Evolutionary conservation across 2,113 vertebrate genomes (phyloP).

Genomic region (Ahaetulla prasina): DNA sequence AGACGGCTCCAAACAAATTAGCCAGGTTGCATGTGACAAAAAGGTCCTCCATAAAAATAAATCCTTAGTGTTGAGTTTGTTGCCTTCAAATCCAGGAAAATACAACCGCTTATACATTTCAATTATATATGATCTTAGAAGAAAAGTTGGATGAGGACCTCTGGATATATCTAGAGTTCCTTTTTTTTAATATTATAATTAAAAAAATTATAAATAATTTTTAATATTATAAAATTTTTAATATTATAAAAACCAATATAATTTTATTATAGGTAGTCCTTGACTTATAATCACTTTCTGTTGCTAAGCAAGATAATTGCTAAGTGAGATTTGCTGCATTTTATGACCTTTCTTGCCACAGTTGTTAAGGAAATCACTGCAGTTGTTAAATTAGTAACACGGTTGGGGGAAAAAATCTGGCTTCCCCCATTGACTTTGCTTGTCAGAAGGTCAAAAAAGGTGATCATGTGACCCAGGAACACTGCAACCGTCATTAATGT

Average conservation of each 20-base stretch:
- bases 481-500: neutral
- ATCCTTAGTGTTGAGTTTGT: neutral
- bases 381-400: neutral
- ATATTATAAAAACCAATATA: neutral
- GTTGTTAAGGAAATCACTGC: neutral
- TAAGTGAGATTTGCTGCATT: neutral
- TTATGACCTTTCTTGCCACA: neutral
- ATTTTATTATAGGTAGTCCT: neutral
- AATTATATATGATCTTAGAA: neutral
- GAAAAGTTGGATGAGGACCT: neutral
- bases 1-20: neutral
- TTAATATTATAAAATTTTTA: neutral
- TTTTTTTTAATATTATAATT: neutral
- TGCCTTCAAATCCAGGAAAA: neutral
- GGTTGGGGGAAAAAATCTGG: neutral
- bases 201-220: too few species aligned
- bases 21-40: neutral
- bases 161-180: neutral
- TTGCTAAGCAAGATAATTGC: neutral
- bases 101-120: neutral
- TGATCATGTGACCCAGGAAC: neutral
- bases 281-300: neutral
- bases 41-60: neutral
- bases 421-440: neutral
- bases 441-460: neutral